Conservation (phyloP, 2,797 vertebrate genomes). For the Crypturellus tataupa region DNA sequence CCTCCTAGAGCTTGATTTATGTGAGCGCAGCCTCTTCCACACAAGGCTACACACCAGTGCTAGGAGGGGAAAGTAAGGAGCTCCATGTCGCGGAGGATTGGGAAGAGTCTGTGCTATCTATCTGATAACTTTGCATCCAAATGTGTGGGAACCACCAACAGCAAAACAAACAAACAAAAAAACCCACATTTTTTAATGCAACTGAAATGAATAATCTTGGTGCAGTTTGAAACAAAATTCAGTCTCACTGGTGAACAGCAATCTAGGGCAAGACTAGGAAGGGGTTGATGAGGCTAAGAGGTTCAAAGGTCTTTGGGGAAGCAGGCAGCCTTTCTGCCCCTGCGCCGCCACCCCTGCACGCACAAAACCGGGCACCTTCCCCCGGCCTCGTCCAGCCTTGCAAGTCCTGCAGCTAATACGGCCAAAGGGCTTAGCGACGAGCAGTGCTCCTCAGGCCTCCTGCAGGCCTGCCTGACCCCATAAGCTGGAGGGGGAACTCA, state of each 20-base stretch:
- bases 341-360: not conserved
- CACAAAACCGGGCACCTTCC: not conserved
- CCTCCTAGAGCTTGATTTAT: not conserved
- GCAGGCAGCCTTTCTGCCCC: not conserved
- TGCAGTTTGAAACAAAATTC: not conserved
- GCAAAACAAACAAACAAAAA: not conserved
- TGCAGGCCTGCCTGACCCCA: not conserved
- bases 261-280: not conserved
- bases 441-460: not conserved
- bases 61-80: not conserved
- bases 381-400: not conserved
- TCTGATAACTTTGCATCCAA: not conserved
- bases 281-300: not conserved
- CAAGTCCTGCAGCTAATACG: not conserved
- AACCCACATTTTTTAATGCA: not conserved
- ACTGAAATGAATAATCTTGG: not conserved
- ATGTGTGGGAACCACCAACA: not conserved
- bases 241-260: too few relatives aligned
- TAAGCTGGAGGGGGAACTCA: not conserved
- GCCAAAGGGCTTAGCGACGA: not conserved
- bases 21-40: not conserved
- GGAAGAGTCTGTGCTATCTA: not conserved
- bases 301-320: not conserved
- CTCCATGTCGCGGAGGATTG: rapidly evolving
- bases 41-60: not conserved